Base-by-base conservation (phyloP, 2,113 vertebrate genomes). In the Acrocephalus kingi region DNA sequence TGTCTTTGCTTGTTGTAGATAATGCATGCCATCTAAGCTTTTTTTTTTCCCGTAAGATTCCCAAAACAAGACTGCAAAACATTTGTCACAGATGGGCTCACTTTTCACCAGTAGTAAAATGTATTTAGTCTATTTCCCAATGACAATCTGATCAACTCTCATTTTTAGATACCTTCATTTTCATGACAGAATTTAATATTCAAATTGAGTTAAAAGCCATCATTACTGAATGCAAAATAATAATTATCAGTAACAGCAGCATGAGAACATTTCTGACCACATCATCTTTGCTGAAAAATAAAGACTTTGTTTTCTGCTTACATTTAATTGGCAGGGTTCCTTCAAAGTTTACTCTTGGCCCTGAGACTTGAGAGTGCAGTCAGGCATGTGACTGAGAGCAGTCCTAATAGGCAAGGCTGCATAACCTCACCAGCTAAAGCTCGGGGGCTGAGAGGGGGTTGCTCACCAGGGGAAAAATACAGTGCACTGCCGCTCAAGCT, bases 291-390 rank as follows among this genome's bases (percentile, higher is more conserved):
- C 46, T 59, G 55, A 71, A 90, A 97, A 96, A 93, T 55, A 48
- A 31, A 49, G 84, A 66, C 84, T 88, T 89, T 91, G 73, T 94
- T 94, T 95, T 74, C 83, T 87, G 80, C 91, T 82, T 74, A 22
- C 72, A 55, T 93, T 91, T 96, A 94, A 76, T 94, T 97, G 95
- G 68, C 74, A 89, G 61, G 27, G 85, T 93, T 96, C 96, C 96
- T 93, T 96, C 88, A 88, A 97, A 97, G 91, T 96, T 96, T 95
- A n/a, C 62, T 96, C 78, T 92, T 97, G 66, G 61, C 82, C 95
- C 73, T 82, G 91, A 96, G 96, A 71, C 89, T 95, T 90, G 82
- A 75, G 93, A 94, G 90, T 88, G 92, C 95, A 97, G 94, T 91
- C 96, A 97, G 96, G 96, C 90, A 27, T 97, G 96, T 46, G 91